Base-by-base conservation (phyloP, 2,888 invertebrate species). In the Cheilosia urbana region DNA sequence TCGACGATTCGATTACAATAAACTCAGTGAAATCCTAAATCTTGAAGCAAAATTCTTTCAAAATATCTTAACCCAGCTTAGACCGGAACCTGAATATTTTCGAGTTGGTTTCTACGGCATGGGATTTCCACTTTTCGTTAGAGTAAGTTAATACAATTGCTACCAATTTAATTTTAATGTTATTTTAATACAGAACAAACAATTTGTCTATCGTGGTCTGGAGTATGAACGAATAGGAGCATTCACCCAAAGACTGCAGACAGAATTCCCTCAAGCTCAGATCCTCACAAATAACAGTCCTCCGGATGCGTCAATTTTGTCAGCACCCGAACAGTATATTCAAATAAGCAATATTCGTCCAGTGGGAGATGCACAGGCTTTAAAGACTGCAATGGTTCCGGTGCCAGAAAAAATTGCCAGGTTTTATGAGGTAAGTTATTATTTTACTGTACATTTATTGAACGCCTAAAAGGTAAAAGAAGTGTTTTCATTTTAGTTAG, bases 261-360 rank as follows among this genome's bases (percentile, higher is more conserved):
- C 97, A 0, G 98, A 98, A 92, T 99, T 98, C 93, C 98, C 98
- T 6, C 95, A 96, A 53, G 98, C 98, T n/a, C 97, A 98, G 92
- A 96, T 98, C 88, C 93, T 98, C 88, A 97, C 96, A 93, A 97
- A 98, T 88, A 97, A 98, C 91, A 96, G 97, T 57, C 96, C 97
- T 5, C 98, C 98, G 0, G 97, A 97, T 89, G 97, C 97, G 87
- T 95, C 96, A 7, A 96, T 98, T 80, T 94, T 97, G 69, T 95
- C 96, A 66, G 97, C 98, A 6, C 96, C 96, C 82, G 96, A 96
- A 49, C 98, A 98, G 92, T 98, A 97, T 91, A 98, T 98, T 88
- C 98, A 98, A 93, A 98, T 98, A 88, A 97, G 98, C 92, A 97
- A 97, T 92, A 98, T 98, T 49, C 96, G 97, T 89, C 97, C 98